phyloP scores from a whole-genome alignment of 1,140 invertebrate genomes.

The Geopemphigus sp. region DNA sequence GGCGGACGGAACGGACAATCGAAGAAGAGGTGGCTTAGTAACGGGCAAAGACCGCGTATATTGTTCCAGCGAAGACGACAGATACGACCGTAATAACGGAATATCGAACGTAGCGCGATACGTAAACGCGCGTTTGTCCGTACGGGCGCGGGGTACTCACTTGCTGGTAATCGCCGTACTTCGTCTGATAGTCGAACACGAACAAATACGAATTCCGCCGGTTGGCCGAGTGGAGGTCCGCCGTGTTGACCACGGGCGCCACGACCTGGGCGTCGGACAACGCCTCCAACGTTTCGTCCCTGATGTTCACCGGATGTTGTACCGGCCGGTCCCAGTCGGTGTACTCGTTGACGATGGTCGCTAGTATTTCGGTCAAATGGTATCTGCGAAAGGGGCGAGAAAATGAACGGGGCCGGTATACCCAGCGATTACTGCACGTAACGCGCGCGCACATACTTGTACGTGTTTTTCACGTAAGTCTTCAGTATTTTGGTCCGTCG shows the following conservation, averaged over 20 bases:
- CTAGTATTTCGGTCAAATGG: conserved; percentile 78
- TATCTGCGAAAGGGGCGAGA: conserved; percentile 51
- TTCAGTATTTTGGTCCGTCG: conserved; percentile 84
- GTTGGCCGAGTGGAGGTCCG: conserved; percentile 84
- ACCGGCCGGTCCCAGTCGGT: conserved; percentile 94
- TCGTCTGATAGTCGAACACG: conserved; percentile 92
- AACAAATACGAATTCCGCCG: conserved; percentile 83
- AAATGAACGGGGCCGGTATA: too few species aligned
- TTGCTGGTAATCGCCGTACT: conserved; percentile 84
- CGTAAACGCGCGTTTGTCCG: too few species aligned
- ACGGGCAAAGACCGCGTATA: too few species aligned
- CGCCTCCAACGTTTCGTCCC: conserved; percentile 91
- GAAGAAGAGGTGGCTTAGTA: too few species aligned
- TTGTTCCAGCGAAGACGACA: too few species aligned
- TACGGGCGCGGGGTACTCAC: conserved; percentile 58
- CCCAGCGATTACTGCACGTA: too few species aligned
- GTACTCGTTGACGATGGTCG: conserved; percentile 93
- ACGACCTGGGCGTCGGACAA: conserved; percentile 91
- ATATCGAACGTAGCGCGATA: too few species aligned
- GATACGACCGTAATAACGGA: too few species aligned
- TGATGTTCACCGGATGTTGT: conserved; percentile 74
- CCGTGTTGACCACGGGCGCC: conserved; percentile 86
- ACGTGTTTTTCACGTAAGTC: conserved; percentile 90
- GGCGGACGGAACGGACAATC: too few species aligned
- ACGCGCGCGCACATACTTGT: conserved; percentile 73